Evolutionary conservation across 2,797 vertebrate species (phyloP).

Genomic region (Pantherophis vulpinus): DNA sequence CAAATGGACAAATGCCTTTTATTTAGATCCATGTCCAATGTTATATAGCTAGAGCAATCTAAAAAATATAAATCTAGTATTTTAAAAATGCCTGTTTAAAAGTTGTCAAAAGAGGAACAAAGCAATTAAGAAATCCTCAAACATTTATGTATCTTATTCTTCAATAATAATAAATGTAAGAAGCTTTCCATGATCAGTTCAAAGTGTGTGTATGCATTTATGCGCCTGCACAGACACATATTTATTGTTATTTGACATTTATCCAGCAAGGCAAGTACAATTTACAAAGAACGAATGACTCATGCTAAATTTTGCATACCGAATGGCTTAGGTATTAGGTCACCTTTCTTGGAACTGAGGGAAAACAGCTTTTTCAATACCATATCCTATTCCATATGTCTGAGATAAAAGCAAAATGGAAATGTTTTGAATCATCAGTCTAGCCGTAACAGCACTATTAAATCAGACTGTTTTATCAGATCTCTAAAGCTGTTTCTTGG

Average conservation of each 20-base stretch:
- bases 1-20: neutral
- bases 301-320: neutral
- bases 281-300: constrained; percentile 18
- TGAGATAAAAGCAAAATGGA: constrained; percentile 5
- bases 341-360: neutral
- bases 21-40: neutral
- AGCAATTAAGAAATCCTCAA: neutral
- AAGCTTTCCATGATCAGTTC: neutral
- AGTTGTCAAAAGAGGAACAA: neutral
- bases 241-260: neutral
- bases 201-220: neutral
- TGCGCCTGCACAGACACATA: neutral
- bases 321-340: constrained; percentile 4
- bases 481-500: constrained; percentile 30
- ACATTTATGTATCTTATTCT: neutral
- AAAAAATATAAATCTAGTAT: neutral
- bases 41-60: neutral
- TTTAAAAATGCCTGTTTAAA: neutral
- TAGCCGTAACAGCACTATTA: neutral
- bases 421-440: neutral
- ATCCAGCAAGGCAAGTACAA: neutral
- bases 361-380: neutral
- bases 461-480: constrained; percentile 33
- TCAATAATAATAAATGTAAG: neutral
- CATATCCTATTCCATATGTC: neutral